Evolutionary conservation across 2,888 invertebrate genomes (phyloP).

Genomic region (Candidula unifasciata): DNA sequence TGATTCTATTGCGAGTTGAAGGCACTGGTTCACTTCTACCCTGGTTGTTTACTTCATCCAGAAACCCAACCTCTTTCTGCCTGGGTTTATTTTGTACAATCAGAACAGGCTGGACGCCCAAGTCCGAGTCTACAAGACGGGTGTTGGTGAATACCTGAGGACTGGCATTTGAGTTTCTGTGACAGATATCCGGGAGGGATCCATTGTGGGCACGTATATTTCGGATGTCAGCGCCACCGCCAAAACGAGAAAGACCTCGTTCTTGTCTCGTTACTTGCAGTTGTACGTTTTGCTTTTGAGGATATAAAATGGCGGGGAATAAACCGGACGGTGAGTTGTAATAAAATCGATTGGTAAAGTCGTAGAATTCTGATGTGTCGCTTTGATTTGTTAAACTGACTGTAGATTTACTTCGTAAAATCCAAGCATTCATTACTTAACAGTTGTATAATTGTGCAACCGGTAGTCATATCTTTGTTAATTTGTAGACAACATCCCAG

Average conservation of each 20-base stretch:
- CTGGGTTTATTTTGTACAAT: constrained; percentile 10
- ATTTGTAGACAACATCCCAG: too few species aligned
- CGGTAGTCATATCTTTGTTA: too few species aligned
- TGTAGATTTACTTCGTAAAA: background rate
- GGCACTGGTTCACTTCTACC: background rate
- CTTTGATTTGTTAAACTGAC: background rate
- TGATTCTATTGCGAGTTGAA: too few species aligned
- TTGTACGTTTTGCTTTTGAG: background rate
- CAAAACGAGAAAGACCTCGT: constrained; percentile 8
- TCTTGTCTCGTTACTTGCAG: background rate
- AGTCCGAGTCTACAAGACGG: background rate
- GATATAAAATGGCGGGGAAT: background rate
- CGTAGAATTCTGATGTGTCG: background rate
- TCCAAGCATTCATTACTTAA: background rate
- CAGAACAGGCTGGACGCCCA: background rate
- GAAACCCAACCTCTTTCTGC: background rate
- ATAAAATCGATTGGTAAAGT: too few species aligned
- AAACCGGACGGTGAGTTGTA: background rate
- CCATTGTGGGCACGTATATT: background rate
- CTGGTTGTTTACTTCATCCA: background rate
- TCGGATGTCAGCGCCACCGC: background rate
- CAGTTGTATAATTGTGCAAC: too few species aligned
- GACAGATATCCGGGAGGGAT: background rate
- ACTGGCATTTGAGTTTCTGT: background rate
- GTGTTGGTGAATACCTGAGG: constrained; percentile 6